Base-by-base conservation (phyloP, 2,797 vertebrate species). In the Echeneis naucrates region DNA sequence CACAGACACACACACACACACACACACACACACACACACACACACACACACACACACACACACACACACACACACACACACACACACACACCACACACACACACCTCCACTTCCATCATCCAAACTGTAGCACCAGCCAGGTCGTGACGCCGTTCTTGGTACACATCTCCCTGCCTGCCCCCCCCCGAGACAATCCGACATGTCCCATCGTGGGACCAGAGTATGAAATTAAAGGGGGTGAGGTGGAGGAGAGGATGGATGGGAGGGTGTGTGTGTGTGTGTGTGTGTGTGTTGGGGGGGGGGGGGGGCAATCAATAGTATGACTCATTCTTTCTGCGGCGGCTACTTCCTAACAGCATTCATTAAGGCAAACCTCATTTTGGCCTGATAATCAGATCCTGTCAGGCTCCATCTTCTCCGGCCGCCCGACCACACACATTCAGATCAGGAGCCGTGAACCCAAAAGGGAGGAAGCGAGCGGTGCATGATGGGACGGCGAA, bases 271-370 rank as follows among this genome's bases (percentile, higher is more conserved):
- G 5, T n/a, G n/a, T n/a, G n/a, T n/a, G n/a, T n/a, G n/a, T n/a
- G n/a, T n/a, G 27, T 11, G 38, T 16, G 5, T n/a, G n/a, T n/a
- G n/a, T n/a, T n/a, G 16, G 3, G 27, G 40, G 12, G 5, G 19
- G 50, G 14, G 30, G 72, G 67, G 74, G 77, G 82, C 72, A 79
- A 93, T 95, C 93, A 92, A 94, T 94, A 91, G 65, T 63, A 78
- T 95, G 94, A 95, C 88, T 95, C 94, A 94, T 92, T 93, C 90
- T 89, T 89, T 92, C 89, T 91, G 89, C 73, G 63, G 86, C 72
- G 89, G 88, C 88, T 85, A 87, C 90, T 90, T 91, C 92, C 91
- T 92, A 92, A 92, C 87, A 92, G 87, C 89, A 90, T 94, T 94
- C 89, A 92, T 92, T 92, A 91, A 80, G 80, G 84, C 89, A 93